These are phyloP conservation scores for Micromys minutus DNA, from an alignment of 2,113 vertebrate species.

Conservation along the genomic window DNA sequence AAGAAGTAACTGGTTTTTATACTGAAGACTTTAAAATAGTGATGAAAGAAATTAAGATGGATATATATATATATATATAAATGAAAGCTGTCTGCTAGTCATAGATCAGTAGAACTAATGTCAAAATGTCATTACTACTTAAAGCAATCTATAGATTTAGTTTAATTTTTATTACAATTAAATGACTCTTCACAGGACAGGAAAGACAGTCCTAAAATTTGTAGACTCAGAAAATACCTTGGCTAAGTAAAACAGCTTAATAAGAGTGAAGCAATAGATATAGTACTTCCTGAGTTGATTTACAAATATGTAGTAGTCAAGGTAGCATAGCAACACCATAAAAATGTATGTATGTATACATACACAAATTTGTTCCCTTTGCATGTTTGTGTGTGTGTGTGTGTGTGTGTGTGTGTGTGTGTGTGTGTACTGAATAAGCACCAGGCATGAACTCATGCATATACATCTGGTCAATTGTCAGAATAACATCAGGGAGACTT, in stretches of 20 bases:
- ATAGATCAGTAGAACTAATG: not conserved
- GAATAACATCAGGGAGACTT: not conserved
- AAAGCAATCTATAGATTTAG: not conserved
- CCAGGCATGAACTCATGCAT: not conserved
- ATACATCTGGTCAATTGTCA: not conserved
- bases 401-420: not conserved
- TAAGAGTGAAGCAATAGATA: not conserved
- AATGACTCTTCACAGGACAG: not conserved
- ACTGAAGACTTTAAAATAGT: not conserved
- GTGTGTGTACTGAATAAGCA: not conserved
- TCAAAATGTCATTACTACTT: not conserved
- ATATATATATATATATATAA: not conserved
- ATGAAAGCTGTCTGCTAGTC: not conserved
- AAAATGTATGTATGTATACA: not conserved
- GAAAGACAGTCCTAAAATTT: not conserved
- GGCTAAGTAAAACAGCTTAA: not conserved
- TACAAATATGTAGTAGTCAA: not conserved
- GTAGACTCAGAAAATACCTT: not conserved
- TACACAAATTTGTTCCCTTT: not conserved
- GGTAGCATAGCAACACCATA: not conserved
- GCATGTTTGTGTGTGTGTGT: not conserved
- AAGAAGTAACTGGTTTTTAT: not conserved
- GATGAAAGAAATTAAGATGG: not conserved
- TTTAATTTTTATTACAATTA: not conserved
- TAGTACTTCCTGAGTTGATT: not conserved